Base-by-base conservation (phyloP, 2,113 vertebrate species). In the Aramus guarauna region DNA sequence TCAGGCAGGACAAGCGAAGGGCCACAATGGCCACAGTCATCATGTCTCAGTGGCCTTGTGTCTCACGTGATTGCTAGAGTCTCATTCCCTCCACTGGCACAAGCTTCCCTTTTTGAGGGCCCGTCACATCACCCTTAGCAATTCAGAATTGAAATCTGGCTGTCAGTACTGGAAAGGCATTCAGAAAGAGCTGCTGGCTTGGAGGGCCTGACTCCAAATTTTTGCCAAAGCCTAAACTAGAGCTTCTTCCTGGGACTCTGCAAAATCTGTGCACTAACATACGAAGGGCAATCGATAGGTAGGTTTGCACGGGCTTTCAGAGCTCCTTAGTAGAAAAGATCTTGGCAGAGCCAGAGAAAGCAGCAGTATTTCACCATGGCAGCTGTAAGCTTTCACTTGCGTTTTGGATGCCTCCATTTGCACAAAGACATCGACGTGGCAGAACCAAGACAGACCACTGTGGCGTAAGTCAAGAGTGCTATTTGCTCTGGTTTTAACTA, bases 361-460 rank as follows among this genome's bases (percentile, higher is more conserved):
- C 19, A 62, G 32, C 2, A 36, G 0, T 12, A 41, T 36, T 56
- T 59, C 39, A 27, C 47, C 69, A 34, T 1, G 7, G 56, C 60
- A 95, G 52, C 63, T 69, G 50, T 37, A 79, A 91, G 39, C 26
- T 41, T 88, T 43, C 59, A 41, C 41, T 15, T 37, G 26, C 5
- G 10, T 82, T 85, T 37, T 66, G 63, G n/a, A 48, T 74, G 63
- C 63, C 81, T 86, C 60, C 41, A 15, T 60, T 43, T 64, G 58
- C 62, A 67, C 5, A 32, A 0, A 27, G 63, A 68, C 24, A 73
- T 55, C 53, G 68, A 2, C 0, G 0, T 37, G 66, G 36, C 34
- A 85, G 63, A 58, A 64, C 16, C 20, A 47, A 59, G 63, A 62
- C 24, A 83, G 71, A 59, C 15, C 53, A 12, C 62, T 20, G n/a